Evolutionary conservation across 1,140 invertebrate species (phyloP).

Genomic region (Hyphantria cunea): DNA sequence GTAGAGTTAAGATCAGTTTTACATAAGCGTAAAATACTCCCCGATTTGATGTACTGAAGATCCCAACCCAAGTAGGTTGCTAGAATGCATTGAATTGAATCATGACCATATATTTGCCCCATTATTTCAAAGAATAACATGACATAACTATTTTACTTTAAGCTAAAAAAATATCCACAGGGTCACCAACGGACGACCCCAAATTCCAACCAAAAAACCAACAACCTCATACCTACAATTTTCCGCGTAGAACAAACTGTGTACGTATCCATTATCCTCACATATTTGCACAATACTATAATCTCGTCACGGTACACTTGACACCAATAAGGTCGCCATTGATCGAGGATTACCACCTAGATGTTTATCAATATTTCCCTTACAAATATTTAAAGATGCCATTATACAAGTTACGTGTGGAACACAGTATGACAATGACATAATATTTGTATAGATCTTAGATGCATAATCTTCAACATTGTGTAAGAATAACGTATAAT

Average conservation of each 20-base stretch:
- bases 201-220: neutral
- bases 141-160: too few relatives aligned
- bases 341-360: slow-evolving; percentile 40
- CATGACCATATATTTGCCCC: too few relatives aligned
- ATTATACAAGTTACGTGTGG: slow-evolving; percentile 9
- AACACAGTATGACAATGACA: slow-evolving; percentile 41
- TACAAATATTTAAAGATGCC: slow-evolving; percentile 41
- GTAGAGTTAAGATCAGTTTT: too few relatives aligned
- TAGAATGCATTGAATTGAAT: too few relatives aligned
- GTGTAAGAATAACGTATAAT: slow-evolving; percentile 35
- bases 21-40: too few relatives aligned
- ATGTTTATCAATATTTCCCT: slow-evolving; percentile 47
- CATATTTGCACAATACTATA: slow-evolving; percentile 39
- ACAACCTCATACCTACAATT: neutral
- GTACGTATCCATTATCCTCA: slow-evolving; percentile 14
- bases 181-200: neutral
- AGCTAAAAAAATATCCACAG: too few relatives aligned
- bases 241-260: neutral
- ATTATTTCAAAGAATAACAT: too few relatives aligned
- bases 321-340: slow-evolving; percentile 39
- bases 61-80: too few relatives aligned
- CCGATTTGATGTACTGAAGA: too few relatives aligned
- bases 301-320: slow-evolving; percentile 47
- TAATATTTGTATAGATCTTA: slow-evolving; percentile 40
- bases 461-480: slow-evolving; percentile 34